A percentile compares a stretch with the other conserved stretches of the same genome.
Conservation (phyloP, 2,113 vertebrate genomes). For the Notiomystis cincta region DNA sequence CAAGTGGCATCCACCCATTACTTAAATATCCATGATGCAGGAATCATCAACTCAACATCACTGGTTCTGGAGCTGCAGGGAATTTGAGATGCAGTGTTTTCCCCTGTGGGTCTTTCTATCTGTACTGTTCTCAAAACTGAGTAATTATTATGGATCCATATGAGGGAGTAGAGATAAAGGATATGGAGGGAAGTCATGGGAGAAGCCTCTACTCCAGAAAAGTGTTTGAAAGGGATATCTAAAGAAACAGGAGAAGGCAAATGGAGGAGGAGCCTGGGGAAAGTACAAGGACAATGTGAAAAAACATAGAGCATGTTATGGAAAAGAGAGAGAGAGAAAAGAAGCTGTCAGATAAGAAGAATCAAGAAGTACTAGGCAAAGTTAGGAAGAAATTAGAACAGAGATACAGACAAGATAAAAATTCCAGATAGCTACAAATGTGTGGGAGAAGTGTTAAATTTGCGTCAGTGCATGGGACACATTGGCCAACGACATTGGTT, state of each 20-base stretch:
- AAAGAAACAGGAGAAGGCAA: background rate
- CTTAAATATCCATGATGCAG: background rate
- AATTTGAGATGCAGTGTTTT: background rate
- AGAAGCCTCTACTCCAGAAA: background rate
- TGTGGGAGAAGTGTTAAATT: background rate
- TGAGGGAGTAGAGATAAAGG: background rate
- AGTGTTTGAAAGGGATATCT: background rate
- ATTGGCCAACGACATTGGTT: background rate
- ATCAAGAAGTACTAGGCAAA: background rate
- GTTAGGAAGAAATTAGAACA: background rate
- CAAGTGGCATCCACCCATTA: background rate
- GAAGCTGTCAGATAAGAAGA: background rate
- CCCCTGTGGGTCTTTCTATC: accelerated
- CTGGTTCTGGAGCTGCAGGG: accelerated
- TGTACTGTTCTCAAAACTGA: background rate
- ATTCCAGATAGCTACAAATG: background rate
- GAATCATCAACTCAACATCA: background rate
- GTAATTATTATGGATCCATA: background rate
- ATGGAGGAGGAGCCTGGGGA: background rate
- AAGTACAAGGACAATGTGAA: background rate
- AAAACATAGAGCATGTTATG: background rate
- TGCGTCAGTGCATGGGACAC: background rate
- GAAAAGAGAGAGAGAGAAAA: background rate
- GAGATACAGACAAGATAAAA: background rate
- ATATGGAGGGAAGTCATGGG: background rate